Conservation (phyloP, 64 coral and sea anemone species). For the Dendronephthya gigantea region DNA sequence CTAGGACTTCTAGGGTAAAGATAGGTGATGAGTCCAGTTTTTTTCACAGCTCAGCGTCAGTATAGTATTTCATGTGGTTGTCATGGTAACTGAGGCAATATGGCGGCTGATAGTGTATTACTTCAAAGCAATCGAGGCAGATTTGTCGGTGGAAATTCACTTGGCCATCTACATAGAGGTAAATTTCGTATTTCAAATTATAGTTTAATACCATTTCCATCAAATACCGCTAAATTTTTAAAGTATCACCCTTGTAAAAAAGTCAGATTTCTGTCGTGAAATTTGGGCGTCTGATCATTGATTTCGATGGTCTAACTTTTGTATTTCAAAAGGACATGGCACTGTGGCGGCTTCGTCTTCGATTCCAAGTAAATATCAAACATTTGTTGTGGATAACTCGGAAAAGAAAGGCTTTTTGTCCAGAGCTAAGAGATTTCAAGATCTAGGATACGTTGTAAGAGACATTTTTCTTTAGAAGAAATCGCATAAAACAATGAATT, state of each 20-base stretch:
- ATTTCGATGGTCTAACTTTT: too few relatives aligned
- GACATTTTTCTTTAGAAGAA: too few relatives aligned
- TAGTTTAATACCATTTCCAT: background rate
- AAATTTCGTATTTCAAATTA: background rate
- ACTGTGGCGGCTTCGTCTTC: constrained; percentile 82
- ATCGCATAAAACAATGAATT: too few relatives aligned
- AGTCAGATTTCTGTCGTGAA: background rate
- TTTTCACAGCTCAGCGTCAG: background rate
- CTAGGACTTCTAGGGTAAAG: too few relatives aligned
- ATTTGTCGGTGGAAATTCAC: background rate
- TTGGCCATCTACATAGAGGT: background rate
- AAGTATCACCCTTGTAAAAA: background rate
- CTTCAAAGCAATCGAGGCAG: background rate
- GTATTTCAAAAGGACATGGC: constrained; percentile 54
- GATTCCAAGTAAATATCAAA: constrained; percentile 98
- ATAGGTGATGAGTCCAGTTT: background rate
- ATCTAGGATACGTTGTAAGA: constrained; percentile 28
- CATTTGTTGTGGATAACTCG: constrained; percentile 73
- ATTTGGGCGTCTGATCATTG: too few relatives aligned
- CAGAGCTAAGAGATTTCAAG: constrained; percentile 51
- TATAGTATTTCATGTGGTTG: background rate
- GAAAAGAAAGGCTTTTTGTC: constrained; percentile 97
- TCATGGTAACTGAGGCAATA: background rate
- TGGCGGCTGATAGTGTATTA: background rate
- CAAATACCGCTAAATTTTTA: background rate